phyloP scores from a whole-genome alignment of 2,113 vertebrate genomes.

The Carassius gibelio region DNA sequence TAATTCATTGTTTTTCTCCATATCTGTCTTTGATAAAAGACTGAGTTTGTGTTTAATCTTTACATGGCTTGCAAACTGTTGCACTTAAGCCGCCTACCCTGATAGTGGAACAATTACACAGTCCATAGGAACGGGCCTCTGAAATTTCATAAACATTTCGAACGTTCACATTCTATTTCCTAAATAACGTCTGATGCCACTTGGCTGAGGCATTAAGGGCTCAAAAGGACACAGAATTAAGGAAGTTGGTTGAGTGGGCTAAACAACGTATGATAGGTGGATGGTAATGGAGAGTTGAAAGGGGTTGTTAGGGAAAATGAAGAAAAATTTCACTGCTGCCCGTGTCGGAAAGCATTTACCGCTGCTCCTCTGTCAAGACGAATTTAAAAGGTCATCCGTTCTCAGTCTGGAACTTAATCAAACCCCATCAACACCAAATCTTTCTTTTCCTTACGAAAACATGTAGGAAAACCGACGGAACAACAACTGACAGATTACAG shows the following conservation, averaged over 20 bases:
- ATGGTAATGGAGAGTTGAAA: conserved; percentile 7
- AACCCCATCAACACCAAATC: conserved; percentile 61
- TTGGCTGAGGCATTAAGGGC: conserved; percentile 35
- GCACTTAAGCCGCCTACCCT: neutral
- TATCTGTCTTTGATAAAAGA: neutral
- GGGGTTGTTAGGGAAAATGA: conserved; percentile 30
- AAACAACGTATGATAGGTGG: conserved; percentile 28
- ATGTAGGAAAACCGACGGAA: conserved; percentile 63
- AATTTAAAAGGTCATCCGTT: conserved; percentile 68
- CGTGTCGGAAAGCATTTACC: conserved; percentile 56
- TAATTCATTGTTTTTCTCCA: neutral
- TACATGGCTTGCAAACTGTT: neutral
- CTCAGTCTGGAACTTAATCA: conserved; percentile 54
- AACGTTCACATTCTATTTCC: conserved; percentile 13
- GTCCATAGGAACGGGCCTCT: conserved; percentile 4
- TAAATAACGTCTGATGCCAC: conserved; percentile 28
- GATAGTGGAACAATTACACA: conserved; percentile 26
- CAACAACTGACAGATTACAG: conserved; percentile 73
- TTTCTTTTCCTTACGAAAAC: conserved; percentile 72
- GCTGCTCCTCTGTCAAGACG: conserved; percentile 60
- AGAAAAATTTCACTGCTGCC: conserved; percentile 37
- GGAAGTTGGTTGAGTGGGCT: conserved; percentile 39
- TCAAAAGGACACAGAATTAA: conserved; percentile 32
- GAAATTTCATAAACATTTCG: conserved; percentile 1
- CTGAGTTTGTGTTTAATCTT: conserved; percentile 1